phyloP scores from a whole-genome alignment of 2,113 vertebrate genomes.

The Serinus canaria region DNA sequence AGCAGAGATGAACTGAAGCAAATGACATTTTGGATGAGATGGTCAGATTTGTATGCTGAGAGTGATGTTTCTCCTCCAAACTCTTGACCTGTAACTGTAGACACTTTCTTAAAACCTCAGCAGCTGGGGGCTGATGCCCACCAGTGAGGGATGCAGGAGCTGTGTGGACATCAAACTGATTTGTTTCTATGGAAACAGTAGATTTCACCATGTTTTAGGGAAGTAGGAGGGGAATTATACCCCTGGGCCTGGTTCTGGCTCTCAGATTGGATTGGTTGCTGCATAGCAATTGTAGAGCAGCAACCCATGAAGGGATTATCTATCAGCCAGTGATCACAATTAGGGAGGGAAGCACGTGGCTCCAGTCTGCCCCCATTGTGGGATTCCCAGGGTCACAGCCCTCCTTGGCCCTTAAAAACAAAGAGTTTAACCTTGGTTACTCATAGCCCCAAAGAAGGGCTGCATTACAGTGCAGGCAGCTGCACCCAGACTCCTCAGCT shows the following conservation, averaged over 20 bases:
- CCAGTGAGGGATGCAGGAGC: slow-evolving; percentile 31
- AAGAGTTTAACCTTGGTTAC: not conserved
- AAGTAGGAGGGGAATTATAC: slow-evolving; percentile 34
- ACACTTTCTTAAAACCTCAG: not conserved
- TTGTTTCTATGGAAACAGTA: slow-evolving; percentile 71
- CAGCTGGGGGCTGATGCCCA: slow-evolving; percentile 23
- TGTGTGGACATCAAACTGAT: slow-evolving; percentile 41
- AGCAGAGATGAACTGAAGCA: not conserved
- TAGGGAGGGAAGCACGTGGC: not conserved
- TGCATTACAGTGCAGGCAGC: not conserved
- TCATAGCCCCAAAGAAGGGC: not conserved
- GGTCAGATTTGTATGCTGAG: not conserved
- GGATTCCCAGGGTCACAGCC: not conserved
- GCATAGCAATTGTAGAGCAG: not conserved
- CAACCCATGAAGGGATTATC: slow-evolving; percentile 20
- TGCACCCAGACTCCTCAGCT: not conserved
- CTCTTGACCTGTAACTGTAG: not conserved
- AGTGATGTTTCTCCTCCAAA: not conserved
- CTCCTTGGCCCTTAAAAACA: not conserved
- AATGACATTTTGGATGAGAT: not conserved
- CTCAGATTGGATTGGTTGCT: slow-evolving; percentile 16
- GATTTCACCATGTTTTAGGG: slow-evolving; percentile 50
- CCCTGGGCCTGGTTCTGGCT: not conserved
- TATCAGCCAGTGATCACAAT: not conserved
- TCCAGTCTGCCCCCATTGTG: not conserved